Percentiles rank a stretch among this genome's conserved stretches.
These are phyloP conservation scores for Melanerpes formicivorus DNA, from an alignment of 2,113 vertebrate species.

Conservation along the genomic window DNA sequence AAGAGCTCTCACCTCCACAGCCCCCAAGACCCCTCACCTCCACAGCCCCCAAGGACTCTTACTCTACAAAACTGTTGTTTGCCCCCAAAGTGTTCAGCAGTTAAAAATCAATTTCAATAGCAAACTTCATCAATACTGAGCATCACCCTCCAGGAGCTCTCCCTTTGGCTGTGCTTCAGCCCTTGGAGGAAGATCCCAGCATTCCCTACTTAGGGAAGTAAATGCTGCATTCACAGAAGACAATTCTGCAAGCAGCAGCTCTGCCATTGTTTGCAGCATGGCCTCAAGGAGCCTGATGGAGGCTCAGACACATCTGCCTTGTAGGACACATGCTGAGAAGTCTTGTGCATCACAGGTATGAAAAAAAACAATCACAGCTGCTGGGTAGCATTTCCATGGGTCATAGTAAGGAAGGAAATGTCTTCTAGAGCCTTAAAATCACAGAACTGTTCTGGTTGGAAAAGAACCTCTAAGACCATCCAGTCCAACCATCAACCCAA, in stretches of 20 bases:
- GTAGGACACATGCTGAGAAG: not conserved
- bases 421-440: no score
- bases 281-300: not conserved
- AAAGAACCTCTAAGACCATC: no score
- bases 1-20: no score
- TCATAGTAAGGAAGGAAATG: not conserved
- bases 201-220: not conserved
- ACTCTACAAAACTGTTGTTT: not conserved
- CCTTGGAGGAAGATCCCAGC: not conserved
- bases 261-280: not conserved
- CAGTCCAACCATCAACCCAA: no score
- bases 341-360: not conserved
- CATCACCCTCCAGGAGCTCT: not conserved
- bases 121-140: not conserved
- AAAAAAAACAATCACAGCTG: not conserved
- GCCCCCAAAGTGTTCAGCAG: not conserved
- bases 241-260: not conserved
- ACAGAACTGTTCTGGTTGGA: no score
- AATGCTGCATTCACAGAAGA: not conserved
- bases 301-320: not conserved
- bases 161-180: not conserved
- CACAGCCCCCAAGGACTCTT: no score
- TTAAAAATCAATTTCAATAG: not conserved
- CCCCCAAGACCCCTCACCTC: no score
- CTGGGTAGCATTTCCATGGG: not conserved